Evolutionary conservation across 2,888 invertebrate genomes (phyloP).

Genomic region (Aspidapion aeneum): DNA sequence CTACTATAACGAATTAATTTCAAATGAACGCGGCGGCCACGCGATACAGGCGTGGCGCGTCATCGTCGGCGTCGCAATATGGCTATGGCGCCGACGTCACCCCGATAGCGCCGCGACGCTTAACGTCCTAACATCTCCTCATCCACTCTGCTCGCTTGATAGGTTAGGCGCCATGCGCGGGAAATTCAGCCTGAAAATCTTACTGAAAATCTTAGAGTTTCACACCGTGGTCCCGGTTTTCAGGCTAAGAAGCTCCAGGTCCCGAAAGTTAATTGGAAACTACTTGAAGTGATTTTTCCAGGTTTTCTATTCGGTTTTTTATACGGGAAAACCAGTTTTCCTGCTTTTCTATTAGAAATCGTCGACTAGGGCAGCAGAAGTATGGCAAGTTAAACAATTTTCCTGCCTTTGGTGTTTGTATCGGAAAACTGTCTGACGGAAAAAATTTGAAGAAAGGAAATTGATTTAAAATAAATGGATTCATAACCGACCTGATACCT

Average conservation of each 20-base stretch:
- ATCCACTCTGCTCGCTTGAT: neutral
- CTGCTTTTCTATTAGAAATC: neutral
- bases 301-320: neutral
- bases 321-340: neutral
- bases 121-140: neutral
- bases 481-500: too few relatives aligned
- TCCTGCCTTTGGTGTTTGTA: too few relatives aligned
- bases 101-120: neutral
- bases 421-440: too few relatives aligned
- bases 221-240: neutral
- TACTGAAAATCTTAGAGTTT: neutral
- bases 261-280: neutral
- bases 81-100: too few relatives aligned
- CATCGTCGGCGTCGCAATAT: neutral
- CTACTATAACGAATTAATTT: too few relatives aligned
- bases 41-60: neutral
- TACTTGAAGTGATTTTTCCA: neutral
- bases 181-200: neutral
- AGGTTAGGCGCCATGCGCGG: neutral
- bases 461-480: too few relatives aligned
- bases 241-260: neutral
- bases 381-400: too few relatives aligned
- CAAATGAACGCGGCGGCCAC: too few relatives aligned
- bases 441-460: too few relatives aligned
- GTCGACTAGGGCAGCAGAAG: neutral